Base-by-base conservation (phyloP, 2,888 invertebrate genomes). In the Orthonychiurus folsomi region DNA sequence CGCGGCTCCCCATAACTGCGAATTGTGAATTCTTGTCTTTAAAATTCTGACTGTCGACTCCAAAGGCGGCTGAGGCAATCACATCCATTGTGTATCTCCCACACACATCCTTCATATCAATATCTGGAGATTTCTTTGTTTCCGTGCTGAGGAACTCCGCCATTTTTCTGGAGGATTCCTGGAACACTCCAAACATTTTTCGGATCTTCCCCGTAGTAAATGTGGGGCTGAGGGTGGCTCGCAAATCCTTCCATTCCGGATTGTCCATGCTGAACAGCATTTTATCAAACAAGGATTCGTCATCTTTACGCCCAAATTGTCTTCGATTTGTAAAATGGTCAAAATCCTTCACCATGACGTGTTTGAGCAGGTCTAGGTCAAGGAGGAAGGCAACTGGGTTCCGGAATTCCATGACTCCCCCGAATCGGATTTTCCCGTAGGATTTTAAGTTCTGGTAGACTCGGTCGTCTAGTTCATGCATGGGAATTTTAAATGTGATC, bases 331-430 rank as follows among this genome's bases (percentile, higher is more conserved):
- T 59, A 60, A 66, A 64, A 63, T 64, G 62, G 56, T 64, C 70
- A 59, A 70, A 70, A 48, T 70, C 67, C 58, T 70, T 70, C n/a
- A 70, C 66, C 9, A 69, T 50, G 23, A 70, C 56, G 27, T 65
- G 57, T 27, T 64, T 67, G 15, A 70, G 57, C 2, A 70, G 54
- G 3, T 70, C 70, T 20, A 65, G 60, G 56, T 70, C 70, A 48
- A 62, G 61, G 56, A 66, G 37, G 1, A 64, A 54, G 1, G 67
- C 24, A 3, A 50, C 2, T 3, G 70, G 70, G 2, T 20, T 62
- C n/a, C 66, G 60, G 28, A 68, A 60, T 12, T 65, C 65, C 18
- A 68, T 61, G 3, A 50, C 56, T 20, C 70, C 70, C 5, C 64
- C 68, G 23, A 52, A 52, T 52, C 9, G 5, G 3, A 23, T 5